phyloP scores from a whole-genome alignment of 2,113 vertebrate species.

The Azemiops feae region DNA sequence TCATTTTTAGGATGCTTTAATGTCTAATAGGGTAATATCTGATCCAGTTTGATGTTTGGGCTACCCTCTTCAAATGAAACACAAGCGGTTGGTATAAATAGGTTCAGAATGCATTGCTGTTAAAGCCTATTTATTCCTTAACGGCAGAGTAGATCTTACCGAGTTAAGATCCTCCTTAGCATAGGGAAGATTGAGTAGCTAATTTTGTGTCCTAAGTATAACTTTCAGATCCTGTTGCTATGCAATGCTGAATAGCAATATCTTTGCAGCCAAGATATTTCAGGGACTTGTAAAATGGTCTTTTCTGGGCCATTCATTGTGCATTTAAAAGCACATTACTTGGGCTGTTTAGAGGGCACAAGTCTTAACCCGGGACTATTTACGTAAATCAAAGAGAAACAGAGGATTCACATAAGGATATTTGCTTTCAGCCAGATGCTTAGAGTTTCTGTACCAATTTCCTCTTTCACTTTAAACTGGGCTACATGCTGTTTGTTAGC shows the following conservation, averaged over 20 bases:
- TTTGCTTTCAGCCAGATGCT: not conserved
- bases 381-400: not conserved
- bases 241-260: constrained; percentile 22
- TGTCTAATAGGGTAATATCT: constrained; percentile 18
- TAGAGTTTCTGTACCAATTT: constrained; percentile 7
- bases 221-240: constrained; percentile 22
- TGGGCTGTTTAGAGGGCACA: not conserved
- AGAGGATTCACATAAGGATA: constrained; percentile 24
- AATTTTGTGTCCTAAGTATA: constrained; percentile 20
- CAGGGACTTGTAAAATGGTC: not conserved
- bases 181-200: not conserved
- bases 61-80: not conserved
- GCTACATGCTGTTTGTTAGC: not conserved
- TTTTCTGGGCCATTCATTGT: constrained; percentile 18
- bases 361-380: not conserved
- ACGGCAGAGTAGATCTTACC: not conserved
- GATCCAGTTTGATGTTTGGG: not conserved
- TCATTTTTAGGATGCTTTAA: constrained; percentile 12
- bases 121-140: not conserved
- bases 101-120: not conserved
- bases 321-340: not conserved
- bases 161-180: not conserved
- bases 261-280: constrained; percentile 19
- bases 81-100: not conserved
- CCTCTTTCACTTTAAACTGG: constrained; percentile 29